Conservation (phyloP, 2,888 invertebrate genomes). For the Molorchus minor region DNA sequence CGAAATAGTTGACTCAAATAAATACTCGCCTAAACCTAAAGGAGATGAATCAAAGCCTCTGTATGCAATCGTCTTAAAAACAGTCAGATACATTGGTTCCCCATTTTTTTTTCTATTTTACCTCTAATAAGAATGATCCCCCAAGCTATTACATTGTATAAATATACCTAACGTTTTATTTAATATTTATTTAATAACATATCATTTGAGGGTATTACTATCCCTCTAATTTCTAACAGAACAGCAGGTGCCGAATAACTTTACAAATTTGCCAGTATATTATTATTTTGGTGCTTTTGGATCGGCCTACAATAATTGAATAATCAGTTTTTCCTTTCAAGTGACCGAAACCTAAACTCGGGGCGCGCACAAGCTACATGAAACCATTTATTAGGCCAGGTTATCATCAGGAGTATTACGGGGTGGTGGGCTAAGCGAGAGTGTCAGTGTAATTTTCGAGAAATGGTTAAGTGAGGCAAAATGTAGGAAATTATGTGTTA, state of each 20-base stretch:
- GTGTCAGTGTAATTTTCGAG: too few species aligned
- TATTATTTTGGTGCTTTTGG: constrained; percentile 37
- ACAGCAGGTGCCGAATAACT: constrained; percentile 44
- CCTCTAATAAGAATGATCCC: constrained; percentile 3
- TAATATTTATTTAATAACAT: constrained; percentile 44
- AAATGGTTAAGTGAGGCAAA: too few species aligned
- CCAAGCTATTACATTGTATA: constrained; percentile 27
- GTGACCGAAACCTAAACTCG: constrained; percentile 32
- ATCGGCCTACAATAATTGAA: constrained; percentile 39
- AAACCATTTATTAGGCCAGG: constrained; percentile 9
- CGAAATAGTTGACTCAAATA: too few species aligned
- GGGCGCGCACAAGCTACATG: constrained; percentile 4
- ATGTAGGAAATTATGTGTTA: too few species aligned
- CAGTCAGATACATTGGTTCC: neutral
- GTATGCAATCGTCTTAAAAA: too few species aligned
- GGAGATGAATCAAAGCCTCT: too few species aligned
- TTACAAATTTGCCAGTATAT: constrained; percentile 41
- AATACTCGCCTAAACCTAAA: too few species aligned
- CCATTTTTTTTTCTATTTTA: too few species aligned
- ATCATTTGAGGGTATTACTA: constrained; percentile 41
- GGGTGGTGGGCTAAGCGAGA: too few species aligned
- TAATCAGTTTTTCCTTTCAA: constrained; percentile 33
- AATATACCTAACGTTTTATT: constrained; percentile 38
- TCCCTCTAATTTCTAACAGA: constrained; percentile 43
- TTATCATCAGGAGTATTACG: too few species aligned